Evolutionary conservation across 92 coral and sea anemone species (phyloP).

Genomic region (Ricordea florida): DNA sequence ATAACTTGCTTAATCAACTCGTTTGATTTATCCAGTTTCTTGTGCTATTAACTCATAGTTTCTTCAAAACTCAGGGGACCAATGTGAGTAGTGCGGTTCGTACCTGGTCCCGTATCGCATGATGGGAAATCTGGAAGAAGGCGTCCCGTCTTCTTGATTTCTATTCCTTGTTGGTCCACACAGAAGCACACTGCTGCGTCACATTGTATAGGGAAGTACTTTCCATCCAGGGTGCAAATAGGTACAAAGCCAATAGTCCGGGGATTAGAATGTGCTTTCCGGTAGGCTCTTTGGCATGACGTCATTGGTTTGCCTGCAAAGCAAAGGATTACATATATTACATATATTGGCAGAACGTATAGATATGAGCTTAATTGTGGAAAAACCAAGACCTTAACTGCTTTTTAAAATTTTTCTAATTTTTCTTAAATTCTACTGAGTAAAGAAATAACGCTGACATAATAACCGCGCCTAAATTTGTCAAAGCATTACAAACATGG

Average conservation of each 20-base stretch:
- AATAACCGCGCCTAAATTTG: too few species aligned
- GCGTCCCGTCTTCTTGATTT: slow-evolving; percentile 63
- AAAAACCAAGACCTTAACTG: too few species aligned
- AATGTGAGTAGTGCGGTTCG: background rate
- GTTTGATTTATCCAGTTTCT: too few species aligned
- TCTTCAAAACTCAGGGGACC: background rate
- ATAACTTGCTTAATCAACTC: too few species aligned
- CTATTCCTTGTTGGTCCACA: slow-evolving; percentile 84
- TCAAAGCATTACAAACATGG: too few species aligned
- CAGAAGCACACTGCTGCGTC: slow-evolving; percentile 80
- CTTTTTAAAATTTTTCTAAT: too few species aligned
- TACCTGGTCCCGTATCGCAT: slow-evolving; percentile 61
- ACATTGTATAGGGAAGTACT: slow-evolving; percentile 92
- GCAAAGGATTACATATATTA: background rate
- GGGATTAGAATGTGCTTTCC: slow-evolving; percentile 18
- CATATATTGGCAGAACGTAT: too few species aligned
- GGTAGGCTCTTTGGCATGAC: slow-evolving; percentile 73
- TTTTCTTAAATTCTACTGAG: too few species aligned
- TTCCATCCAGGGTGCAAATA: slow-evolving; percentile 81
- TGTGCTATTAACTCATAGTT: too few species aligned
- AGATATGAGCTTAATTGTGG: too few species aligned
- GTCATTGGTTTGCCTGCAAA: slow-evolving; percentile 70
- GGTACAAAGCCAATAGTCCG: slow-evolving; percentile 60
- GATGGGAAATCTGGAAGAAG: slow-evolving; percentile 59
- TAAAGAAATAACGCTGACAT: too few species aligned